phyloP scores from a whole-genome alignment of 2,113 vertebrate species.

The Carollia perspicillata region DNA sequence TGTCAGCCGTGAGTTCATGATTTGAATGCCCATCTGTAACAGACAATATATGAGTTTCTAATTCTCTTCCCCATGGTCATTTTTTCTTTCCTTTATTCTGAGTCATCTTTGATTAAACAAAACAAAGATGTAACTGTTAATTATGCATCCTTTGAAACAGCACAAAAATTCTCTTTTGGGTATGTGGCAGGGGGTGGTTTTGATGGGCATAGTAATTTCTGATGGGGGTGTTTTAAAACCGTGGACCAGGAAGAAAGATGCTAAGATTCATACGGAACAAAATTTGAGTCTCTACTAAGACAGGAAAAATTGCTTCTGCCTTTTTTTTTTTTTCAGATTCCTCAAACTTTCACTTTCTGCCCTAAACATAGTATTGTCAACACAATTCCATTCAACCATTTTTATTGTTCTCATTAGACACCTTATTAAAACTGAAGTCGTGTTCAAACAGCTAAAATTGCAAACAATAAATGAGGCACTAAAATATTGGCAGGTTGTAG shows the following conservation, averaged over 20 bases:
- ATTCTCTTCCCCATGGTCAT: slow-evolving; percentile 29
- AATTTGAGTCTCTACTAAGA: not conserved
- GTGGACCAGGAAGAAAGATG: not conserved
- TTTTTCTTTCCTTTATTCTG: slow-evolving; percentile 39
- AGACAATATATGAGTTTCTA: slow-evolving; percentile 21
- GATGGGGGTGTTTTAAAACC: not conserved
- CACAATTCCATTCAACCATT: not conserved
- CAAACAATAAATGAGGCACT: not conserved
- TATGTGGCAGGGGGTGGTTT: not conserved
- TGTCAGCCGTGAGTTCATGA: slow-evolving; percentile 38
- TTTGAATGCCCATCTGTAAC: slow-evolving; percentile 25
- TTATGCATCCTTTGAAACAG: slow-evolving; percentile 10
- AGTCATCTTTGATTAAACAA: slow-evolving; percentile 60
- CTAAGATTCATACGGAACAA: not conserved
- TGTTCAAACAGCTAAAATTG: slow-evolving; percentile 21
- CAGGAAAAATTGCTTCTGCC: not conserved
- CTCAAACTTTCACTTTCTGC: not conserved
- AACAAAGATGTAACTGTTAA: slow-evolving; percentile 57
- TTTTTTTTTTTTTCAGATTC: not conserved
- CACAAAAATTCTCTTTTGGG: slow-evolving; percentile 18
- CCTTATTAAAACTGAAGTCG: slow-evolving; percentile 26
- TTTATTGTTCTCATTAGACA: slow-evolving; percentile 21
- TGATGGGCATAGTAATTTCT: not conserved
- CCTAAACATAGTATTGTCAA: not conserved
- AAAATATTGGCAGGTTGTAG: not conserved